Base-by-base conservation (phyloP, 2,113 vertebrate species). In the Campylorhamphus procurvoides region DNA sequence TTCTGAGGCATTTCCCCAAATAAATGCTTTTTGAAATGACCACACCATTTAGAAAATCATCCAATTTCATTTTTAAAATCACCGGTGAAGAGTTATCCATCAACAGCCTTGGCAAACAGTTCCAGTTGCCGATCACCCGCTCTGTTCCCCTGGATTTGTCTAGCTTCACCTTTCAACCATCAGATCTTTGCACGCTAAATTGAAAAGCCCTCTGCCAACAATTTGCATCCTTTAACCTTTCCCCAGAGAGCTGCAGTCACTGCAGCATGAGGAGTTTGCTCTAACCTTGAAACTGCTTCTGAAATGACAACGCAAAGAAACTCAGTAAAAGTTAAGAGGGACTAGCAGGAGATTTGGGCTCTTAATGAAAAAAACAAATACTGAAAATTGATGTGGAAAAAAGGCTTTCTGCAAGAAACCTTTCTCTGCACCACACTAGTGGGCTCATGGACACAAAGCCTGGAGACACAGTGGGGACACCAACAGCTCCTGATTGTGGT, bases 171-270 rank as follows among this genome's bases (percentile, higher is more conserved):
- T 95, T 84, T 89, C 92, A 94, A 89, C 90, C 77, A 68, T 42
- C 69, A 67, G 87, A 91, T 94, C 90, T 95, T 82, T 82, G 87
- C 92, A 95, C 18, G 77, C 74, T 84, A 93, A 97, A 95, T 87
- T 94, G 93, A 78, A 97, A 94, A 94, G 87, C 89, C 84, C 91
- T 97, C 91, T 95, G 93, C 95, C 95, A 97, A 97, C 89, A 95
- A 82, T 95, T 89, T 96, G 90, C 87, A 96, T 96, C 95, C 81
- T 94, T 94, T 94, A 95, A 87, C 95, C 93, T 97, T 94, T 84
- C 92, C 81, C 87, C 7, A n/a, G 95, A 91, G 93, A 94, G 77
- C 92, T 94, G 92, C 91, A 96, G 89, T 42, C 59, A 20, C 87
- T 84, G 91, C 93, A 95, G 90, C 18, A 1, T 33, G 84, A 94